These are phyloP conservation scores for Gyrodactylus salaris DNA, from an alignment of 1,140 invertebrate species.

Conservation along the genomic window DNA sequence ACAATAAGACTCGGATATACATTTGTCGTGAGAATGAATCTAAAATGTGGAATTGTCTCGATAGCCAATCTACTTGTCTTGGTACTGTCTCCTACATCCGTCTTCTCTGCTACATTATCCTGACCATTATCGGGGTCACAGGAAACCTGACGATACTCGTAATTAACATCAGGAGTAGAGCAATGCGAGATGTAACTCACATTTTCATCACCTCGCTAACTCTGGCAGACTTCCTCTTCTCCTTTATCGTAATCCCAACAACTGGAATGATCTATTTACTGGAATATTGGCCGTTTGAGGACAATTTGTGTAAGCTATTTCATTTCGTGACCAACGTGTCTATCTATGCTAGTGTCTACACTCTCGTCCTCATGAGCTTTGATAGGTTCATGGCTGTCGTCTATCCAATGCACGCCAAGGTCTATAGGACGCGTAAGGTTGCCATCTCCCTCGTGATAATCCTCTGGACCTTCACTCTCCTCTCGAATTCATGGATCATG, in stretches of 20 bases:
- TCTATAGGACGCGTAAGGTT: slow-evolving; percentile 43
- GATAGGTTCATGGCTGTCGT: slow-evolving; percentile 74
- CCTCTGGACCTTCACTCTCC: neutral
- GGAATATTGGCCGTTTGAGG: slow-evolving; percentile 46
- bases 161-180: slow-evolving; percentile 43
- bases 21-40: too few relatives aligned
- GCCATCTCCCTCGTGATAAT: neutral
- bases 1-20: too few relatives aligned
- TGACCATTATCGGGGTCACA: slow-evolving; percentile 46
- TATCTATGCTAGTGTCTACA: slow-evolving; percentile 65
- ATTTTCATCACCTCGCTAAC: slow-evolving; percentile 30
- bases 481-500: slow-evolving; percentile 31
- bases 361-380: slow-evolving; percentile 62
- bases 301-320: slow-evolving; percentile 53
- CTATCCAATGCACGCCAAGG: slow-evolving; percentile 57
- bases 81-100: too few relatives aligned
- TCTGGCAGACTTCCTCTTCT: slow-evolving; percentile 54
- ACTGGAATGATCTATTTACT: slow-evolving; percentile 19
- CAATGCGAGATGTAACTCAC: slow-evolving; percentile 67
- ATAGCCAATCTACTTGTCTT: too few relatives aligned
- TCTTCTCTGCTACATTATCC: slow-evolving; percentile 19
- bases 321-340: slow-evolving; percentile 36
- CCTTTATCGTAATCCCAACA: slow-evolving; percentile 39
- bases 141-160: slow-evolving; percentile 52
- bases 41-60: too few relatives aligned